A percentile compares a stretch with the other conserved stretches of the same genome.
Conservation (phyloP, 2,113 vertebrate genomes). For the Archilochus colubris region DNA sequence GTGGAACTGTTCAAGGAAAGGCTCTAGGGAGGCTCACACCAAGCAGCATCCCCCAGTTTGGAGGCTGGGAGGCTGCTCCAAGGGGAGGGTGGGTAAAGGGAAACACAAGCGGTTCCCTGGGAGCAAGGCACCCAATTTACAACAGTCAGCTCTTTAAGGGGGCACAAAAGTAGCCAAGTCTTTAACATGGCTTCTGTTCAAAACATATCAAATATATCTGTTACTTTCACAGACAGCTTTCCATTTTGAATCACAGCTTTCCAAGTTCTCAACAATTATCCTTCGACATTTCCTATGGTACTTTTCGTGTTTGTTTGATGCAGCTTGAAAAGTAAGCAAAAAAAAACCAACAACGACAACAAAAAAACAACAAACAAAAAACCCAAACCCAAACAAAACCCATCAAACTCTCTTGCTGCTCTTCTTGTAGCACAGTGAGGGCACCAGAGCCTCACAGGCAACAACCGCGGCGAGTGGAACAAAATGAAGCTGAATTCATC, state of each 20-base stretch:
- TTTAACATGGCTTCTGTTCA: neutral
- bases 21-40: neutral
- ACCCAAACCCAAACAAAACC: no score
- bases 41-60: neutral
- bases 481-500: neutral
- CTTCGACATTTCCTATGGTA: slow-evolving; percentile 6
- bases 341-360: no score
- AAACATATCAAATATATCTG: slow-evolving; percentile 10
- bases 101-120: accelerated
- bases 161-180: neutral
- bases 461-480: neutral
- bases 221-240: neutral
- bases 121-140: neutral
- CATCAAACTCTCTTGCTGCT: neutral
- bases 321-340: slow-evolving; percentile 37
- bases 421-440: neutral
- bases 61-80: accelerated
- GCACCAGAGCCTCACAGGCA: neutral
- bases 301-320: neutral
- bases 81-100: no score
- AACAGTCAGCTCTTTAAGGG: neutral
- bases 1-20: neutral
- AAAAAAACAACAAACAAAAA: neutral
- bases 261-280: slow-evolving; percentile 28
- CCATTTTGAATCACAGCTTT: slow-evolving; percentile 54